Evolutionary conservation across 2,113 vertebrate species (phyloP), one percentile per base, ranked within the genome.

Genomic region (Lipotes vexillifer): DNA sequence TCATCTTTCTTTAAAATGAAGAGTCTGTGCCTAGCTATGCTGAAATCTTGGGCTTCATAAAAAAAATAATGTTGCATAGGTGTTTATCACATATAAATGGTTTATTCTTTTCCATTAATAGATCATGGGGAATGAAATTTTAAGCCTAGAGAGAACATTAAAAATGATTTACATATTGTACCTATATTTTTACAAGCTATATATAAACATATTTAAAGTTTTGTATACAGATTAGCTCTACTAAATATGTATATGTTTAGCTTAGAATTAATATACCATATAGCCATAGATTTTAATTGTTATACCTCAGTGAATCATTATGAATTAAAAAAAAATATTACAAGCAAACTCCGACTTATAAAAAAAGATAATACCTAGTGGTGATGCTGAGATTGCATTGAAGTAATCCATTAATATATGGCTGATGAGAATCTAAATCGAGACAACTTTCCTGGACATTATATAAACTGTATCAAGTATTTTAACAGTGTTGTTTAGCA

Each of bases 1-100:
- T 75, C 21, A 68, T 88, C 38, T 85, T 92, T 94, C 59, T 52
- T 83, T 78, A 95, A 91, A 95, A 97, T 55, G 29, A 91, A 66
- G 4, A 80, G 41, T 17, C 41, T 74, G 11, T 68, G 15, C 33
- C n/a, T 38, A 36, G 78, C 80, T 94, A 59, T 20, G n/a, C 74
- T 61, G 75, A 86, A 85, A 77, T 63, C 52, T 74, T 46, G 10
- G n/a, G 23, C 41, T 86, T 92, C 86, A n/a, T 94, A 41, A 84
- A 55, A 55, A 52, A 86, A 69, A 69, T 72, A 97, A 63, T 78
- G 69, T 61, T 93, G 52, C 52, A 66, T 44, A 87, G 31, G 18
- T 69, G 10, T 93, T 95, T 95, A 82, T 20, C 52, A 92, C n/a
- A 55, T 38, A 81, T 38, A 38, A 96, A 88, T 9, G 33, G 21